phyloP scores from a whole-genome alignment of 2,888 invertebrate species.

The Branchinecta sandiegonensis region DNA sequence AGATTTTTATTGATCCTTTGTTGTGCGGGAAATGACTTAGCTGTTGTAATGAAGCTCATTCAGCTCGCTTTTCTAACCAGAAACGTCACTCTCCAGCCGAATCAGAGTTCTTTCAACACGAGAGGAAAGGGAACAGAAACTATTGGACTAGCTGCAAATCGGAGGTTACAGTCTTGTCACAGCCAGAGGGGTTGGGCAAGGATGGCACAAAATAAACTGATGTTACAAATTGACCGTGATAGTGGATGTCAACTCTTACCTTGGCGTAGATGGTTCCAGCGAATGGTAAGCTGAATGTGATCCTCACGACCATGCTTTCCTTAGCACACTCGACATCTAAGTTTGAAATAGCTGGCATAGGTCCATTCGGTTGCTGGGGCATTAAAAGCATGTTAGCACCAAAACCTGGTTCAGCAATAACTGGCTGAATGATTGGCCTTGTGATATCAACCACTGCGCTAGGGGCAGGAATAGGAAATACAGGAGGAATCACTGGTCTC shows the following conservation, averaged over 20 bases:
- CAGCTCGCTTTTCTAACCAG: no score
- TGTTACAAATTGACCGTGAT: background rate
- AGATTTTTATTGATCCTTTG: no score
- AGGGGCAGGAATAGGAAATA: conserved; percentile 5
- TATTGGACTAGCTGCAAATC: no score
- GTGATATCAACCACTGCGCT: background rate
- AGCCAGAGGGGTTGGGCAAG: no score
- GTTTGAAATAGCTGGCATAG: conserved; percentile 59
- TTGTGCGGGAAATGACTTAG: no score
- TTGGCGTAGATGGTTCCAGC: conserved; percentile 67
- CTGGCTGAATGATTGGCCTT: conserved; percentile 17
- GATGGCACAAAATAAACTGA: no score
- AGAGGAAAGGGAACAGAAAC: no score
- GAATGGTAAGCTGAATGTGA: conserved; percentile 59
- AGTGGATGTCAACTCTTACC: conserved; percentile 31
- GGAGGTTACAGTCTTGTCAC: no score
- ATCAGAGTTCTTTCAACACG: no score
- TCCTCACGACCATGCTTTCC: conserved; percentile 64
- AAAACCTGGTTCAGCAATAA: conserved; percentile 17
- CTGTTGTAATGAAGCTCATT: no score
- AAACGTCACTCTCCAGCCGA: no score
- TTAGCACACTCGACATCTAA: conserved; percentile 62
- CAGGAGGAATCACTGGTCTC: background rate
- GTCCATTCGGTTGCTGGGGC: conserved; percentile 31
- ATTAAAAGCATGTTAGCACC: conserved; percentile 19